Evolutionary conservation across 2,797 vertebrate genomes (phyloP).

Genomic region (Picus viridis): DNA sequence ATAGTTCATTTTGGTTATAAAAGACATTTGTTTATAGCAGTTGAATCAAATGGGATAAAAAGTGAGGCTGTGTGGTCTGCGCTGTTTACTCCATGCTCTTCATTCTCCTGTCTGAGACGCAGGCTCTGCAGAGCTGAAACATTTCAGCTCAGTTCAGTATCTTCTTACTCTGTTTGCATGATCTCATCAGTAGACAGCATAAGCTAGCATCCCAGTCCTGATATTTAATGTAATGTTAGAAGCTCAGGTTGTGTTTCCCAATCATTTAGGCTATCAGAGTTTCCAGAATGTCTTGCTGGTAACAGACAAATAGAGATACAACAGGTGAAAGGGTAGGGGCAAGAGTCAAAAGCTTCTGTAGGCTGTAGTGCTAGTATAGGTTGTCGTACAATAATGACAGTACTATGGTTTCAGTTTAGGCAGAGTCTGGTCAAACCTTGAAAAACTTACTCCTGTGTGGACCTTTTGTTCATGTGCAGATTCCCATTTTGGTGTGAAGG

Average conservation of each 20-base stretch:
- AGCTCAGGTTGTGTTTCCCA: not conserved
- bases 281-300: not conserved
- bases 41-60: not conserved
- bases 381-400: not conserved
- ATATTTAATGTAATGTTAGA: not conserved
- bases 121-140: not conserved
- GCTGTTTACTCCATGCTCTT: not conserved
- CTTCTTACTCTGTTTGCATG: not conserved
- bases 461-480: not conserved
- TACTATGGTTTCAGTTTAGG: not conserved
- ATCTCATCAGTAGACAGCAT: not conserved
- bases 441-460: not conserved
- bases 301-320: not conserved
- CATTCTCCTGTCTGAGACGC: not conserved
- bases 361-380: not conserved
- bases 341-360: not conserved
- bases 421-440: not conserved
- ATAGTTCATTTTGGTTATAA: not conserved
- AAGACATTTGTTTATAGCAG: constrained; percentile 2
- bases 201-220: not conserved
- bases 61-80: not conserved
- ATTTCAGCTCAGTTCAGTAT: not conserved
- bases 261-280: not conserved
- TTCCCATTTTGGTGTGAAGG: not conserved
- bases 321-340: not conserved